A percentile compares a stretch with the other conserved stretches of the same genome.
Evolutionary conservation across 2,888 invertebrate genomes (phyloP).

Genomic region (Tetrapedia diversipes): DNA sequence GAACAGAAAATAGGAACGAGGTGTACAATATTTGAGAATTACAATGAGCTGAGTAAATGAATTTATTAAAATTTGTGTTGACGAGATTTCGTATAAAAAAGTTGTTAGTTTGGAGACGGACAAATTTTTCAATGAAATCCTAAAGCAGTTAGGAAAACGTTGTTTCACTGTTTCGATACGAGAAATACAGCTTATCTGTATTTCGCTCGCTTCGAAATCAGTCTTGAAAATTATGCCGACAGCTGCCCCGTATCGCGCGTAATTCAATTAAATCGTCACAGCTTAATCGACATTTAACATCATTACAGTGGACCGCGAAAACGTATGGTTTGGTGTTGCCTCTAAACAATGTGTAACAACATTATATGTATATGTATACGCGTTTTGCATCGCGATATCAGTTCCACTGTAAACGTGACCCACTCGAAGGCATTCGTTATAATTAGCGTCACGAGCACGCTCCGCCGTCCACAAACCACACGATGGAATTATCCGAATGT

Average conservation of each 20-base stretch:
- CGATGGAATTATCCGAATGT: slow-evolving; percentile 66
- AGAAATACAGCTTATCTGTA: background rate
- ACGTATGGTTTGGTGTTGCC: slow-evolving; percentile 38
- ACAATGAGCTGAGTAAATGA: too few relatives aligned
- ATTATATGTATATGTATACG: slow-evolving; percentile 18
- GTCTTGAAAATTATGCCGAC: slow-evolving; percentile 16
- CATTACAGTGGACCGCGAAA: slow-evolving; percentile 31
- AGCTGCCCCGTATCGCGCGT: background rate
- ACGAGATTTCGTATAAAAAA: too few relatives aligned
- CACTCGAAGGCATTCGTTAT: slow-evolving; percentile 72
- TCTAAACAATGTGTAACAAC: slow-evolving; percentile 60
- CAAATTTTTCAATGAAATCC: too few relatives aligned
- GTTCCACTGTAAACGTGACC: slow-evolving; percentile 58
- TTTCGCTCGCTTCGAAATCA: background rate
- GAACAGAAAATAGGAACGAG: too few relatives aligned
- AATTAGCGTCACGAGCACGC: slow-evolving; percentile 71
- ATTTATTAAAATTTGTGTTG: too few relatives aligned
- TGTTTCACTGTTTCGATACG: background rate
- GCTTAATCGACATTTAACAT: slow-evolving; percentile 36
- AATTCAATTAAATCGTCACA: slow-evolving; percentile 41
- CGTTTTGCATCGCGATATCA: slow-evolving; percentile 56
- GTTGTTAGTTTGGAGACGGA: too few relatives aligned
- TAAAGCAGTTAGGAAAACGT: background rate
- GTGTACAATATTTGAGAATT: too few relatives aligned
- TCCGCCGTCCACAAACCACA: slow-evolving; percentile 59